These are phyloP conservation scores for Oligia strigilis DNA, from an alignment of 2,888 invertebrate genomes.

Conservation along the genomic window DNA sequence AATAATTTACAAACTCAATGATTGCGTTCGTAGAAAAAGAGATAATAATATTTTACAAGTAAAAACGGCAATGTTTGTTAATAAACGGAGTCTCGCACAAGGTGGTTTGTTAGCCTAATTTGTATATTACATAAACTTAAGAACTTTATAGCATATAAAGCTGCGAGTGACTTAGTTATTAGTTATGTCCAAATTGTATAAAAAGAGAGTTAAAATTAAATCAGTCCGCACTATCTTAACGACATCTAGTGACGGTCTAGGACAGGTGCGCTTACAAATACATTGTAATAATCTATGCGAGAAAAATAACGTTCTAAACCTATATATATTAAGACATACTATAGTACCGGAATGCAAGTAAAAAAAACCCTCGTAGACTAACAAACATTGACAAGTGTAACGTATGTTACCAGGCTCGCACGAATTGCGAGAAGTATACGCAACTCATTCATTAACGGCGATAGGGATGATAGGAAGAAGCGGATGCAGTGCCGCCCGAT, in stretches of 20 bases:
- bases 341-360: slow-evolving; percentile 65
- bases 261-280: slow-evolving; percentile 65
- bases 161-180: slow-evolving; percentile 62
- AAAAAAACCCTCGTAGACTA: slow-evolving; percentile 61
- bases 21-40: slow-evolving; percentile 85
- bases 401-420: slow-evolving; percentile 66
- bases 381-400: slow-evolving; percentile 66
- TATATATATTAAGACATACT: slow-evolving; percentile 61
- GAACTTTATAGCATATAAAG: slow-evolving; percentile 56
- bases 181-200: slow-evolving; percentile 55
- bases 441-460: slow-evolving; percentile 82
- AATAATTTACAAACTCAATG: slow-evolving; percentile 87
- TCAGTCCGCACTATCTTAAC: slow-evolving; percentile 61
- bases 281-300: slow-evolving; percentile 62
- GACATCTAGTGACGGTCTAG: slow-evolving; percentile 59
- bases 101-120: slow-evolving; percentile 61
- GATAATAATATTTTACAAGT: slow-evolving; percentile 86
- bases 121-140: slow-evolving; percentile 62
- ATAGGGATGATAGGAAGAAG: slow-evolving; percentile 89
- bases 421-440: slow-evolving; percentile 47
- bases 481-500: slow-evolving; percentile 79
- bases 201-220: slow-evolving; percentile 61
- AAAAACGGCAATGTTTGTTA: slow-evolving; percentile 73
- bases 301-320: slow-evolving; percentile 61
- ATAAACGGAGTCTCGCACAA: slow-evolving; percentile 63